Conservation (phyloP, 2,888 invertebrate species). For the Drosophila antonietae region DNA sequence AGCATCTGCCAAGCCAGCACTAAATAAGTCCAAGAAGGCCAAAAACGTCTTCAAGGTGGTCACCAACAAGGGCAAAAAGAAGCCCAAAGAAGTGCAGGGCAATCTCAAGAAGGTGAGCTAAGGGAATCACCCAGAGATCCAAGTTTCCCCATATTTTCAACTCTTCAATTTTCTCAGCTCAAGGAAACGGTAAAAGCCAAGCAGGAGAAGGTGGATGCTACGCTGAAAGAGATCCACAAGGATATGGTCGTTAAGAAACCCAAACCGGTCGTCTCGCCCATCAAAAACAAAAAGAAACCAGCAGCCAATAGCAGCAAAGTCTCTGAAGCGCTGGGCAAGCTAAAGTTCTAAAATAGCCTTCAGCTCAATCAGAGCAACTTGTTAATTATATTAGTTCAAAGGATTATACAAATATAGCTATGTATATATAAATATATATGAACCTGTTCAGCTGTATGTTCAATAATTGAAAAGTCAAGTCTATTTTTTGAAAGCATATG, state of each 20-base stretch:
- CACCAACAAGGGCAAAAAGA: conserved; percentile 80
- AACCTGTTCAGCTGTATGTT: not conserved
- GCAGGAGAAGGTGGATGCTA: conserved; percentile 83
- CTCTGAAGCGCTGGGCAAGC: conserved; percentile 77
- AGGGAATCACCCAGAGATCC: not conserved
- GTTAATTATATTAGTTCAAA: conserved; percentile 52
- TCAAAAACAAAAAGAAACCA: conserved; percentile 77
- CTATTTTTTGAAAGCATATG: not conserved
- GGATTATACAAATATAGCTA: conserved; percentile 60
- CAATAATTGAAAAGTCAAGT: not conserved
- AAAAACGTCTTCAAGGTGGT: conserved; percentile 84
- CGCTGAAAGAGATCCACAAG: conserved; percentile 82
- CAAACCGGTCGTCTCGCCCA: conserved; percentile 59
- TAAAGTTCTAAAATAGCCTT: conserved; percentile 73
- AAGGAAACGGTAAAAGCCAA: conserved; percentile 82
- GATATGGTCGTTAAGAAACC: conserved; percentile 84
- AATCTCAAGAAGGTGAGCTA: conserved; percentile 83
- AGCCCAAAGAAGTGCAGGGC: conserved; percentile 84
- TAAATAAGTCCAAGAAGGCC: conserved; percentile 80
- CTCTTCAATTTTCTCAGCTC: conserved; percentile 62
- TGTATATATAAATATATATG: conserved; percentile 3
- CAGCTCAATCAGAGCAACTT: conserved; percentile 25
- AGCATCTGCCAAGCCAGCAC: conserved; percentile 52
- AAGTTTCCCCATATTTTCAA: not conserved
- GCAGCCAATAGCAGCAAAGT: conserved; percentile 80